phyloP scores from a whole-genome alignment of 2,113 vertebrate species.

The Microcebus tavaratra region DNA sequence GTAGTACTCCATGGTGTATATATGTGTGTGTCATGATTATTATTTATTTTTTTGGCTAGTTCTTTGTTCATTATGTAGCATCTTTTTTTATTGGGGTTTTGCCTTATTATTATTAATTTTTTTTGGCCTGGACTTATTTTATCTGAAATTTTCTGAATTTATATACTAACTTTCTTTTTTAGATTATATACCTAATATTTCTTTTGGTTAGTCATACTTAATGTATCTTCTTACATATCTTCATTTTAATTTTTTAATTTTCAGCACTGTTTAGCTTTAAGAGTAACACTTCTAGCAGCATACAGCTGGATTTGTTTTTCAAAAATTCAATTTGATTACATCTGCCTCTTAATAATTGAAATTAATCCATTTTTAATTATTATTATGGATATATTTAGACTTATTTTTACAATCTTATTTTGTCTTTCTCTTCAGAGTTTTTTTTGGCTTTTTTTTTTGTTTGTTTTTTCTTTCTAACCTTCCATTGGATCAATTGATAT shows the following conservation, averaged over 20 bases:
- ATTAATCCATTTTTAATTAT: not conserved
- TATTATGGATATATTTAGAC: not conserved
- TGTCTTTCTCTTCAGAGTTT: not conserved
- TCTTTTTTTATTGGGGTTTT: not conserved
- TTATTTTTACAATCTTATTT: not conserved
- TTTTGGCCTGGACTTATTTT: not conserved
- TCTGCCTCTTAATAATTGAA: not conserved
- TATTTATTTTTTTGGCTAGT: not conserved
- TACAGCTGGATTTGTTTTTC: not conserved
- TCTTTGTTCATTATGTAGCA: not conserved
- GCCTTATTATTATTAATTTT: not conserved
- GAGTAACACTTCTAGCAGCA: not conserved
- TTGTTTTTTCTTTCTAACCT: not conserved
- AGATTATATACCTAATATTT: not conserved
- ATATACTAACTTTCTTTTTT: not conserved
- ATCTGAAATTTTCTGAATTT: not conserved
- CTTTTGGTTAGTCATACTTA: not conserved
- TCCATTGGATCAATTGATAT: not conserved
- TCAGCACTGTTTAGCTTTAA: not conserved
- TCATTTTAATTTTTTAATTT: not conserved
- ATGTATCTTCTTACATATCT: not conserved
- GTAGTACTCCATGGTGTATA: no score
- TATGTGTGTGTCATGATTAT: not conserved
- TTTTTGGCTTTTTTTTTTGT: not conserved
- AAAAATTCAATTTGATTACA: not conserved